Percentiles rank a stretch among this genome's conserved stretches.
Evolutionary conservation across 2,888 invertebrate species (phyloP).

Genomic region (Silvanus unidentatus): DNA sequence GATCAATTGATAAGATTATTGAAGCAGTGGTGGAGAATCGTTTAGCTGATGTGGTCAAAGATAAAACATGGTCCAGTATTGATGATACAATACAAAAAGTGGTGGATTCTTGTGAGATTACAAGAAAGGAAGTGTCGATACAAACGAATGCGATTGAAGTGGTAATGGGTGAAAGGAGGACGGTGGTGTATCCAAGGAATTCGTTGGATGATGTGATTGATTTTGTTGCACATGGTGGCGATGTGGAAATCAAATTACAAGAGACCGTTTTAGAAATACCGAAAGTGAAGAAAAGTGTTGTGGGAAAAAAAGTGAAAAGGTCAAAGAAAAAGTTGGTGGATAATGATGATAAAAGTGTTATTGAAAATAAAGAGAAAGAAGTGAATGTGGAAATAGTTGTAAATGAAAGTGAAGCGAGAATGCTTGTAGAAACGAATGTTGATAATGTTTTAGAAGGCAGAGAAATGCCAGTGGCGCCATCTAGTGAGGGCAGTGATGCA

Average conservation of each 20-base stretch:
- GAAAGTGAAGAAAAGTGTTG: neutral
- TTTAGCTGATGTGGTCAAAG: constrained; percentile 1
- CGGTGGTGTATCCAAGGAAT: neutral
- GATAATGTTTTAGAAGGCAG: constrained; percentile 15
- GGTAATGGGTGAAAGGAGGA: too few species aligned
- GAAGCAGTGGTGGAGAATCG: constrained; percentile 19
- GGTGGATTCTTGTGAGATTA: constrained; percentile 3
- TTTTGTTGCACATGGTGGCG: constrained; percentile 21
- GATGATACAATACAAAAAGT: constrained; percentile 26
- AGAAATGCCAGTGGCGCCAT: constrained; percentile 14
- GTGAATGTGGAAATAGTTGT: neutral
- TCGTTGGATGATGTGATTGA: constrained; percentile 28
- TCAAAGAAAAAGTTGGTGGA: constrained; percentile 14
- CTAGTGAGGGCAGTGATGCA: neutral
- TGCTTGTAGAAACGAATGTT: constrained; percentile 18
- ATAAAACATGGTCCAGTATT: constrained; percentile 8
- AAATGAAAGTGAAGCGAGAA: constrained; percentile 6
- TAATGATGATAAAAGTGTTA: constrained; percentile 6
- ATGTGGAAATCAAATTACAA: constrained; percentile 5
- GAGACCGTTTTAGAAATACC: constrained; percentile 8
- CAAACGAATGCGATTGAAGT: too few species aligned
- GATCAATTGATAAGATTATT: constrained; percentile 20
- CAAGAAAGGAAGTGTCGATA: too few species aligned
- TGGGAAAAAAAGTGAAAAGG: constrained; percentile 13
- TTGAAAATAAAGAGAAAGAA: neutral